Conservation (phyloP, 2,888 invertebrate genomes). For the Seira ritae region DNA sequence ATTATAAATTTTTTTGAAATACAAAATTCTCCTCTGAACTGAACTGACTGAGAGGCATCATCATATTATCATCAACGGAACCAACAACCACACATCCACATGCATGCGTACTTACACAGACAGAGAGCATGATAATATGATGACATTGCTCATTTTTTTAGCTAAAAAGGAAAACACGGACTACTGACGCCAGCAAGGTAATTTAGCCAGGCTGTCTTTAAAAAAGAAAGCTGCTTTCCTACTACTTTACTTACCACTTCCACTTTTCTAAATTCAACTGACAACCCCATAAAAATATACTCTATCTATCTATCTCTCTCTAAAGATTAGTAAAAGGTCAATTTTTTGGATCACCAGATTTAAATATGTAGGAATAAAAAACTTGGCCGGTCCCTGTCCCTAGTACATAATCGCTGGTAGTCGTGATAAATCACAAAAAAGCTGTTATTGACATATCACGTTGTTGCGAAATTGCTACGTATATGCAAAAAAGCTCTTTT, state of each 20-base stretch:
- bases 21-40: not conserved
- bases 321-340: slow-evolving; percentile 24
- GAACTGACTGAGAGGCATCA: too few relatives aligned
- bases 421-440: slow-evolving; percentile 38
- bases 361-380: not conserved
- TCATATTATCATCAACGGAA: too few relatives aligned
- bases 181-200: slow-evolving; percentile 60
- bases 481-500: too few relatives aligned
- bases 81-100: too few relatives aligned
- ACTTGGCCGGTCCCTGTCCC: too few relatives aligned
- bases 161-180: slow-evolving; percentile 17
- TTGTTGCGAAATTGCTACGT: slow-evolving; percentile 17
- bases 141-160: not conserved
- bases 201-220: slow-evolving; percentile 60
- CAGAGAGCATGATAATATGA: too few relatives aligned
- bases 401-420: too few relatives aligned
- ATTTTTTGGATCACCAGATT: slow-evolving; percentile 43
- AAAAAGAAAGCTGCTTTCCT: slow-evolving; percentile 54
- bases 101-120: too few relatives aligned
- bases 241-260: slow-evolving; percentile 24
- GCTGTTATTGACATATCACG: slow-evolving; percentile 35
- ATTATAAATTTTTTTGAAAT: not conserved
- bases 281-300: not conserved
- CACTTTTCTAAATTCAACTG: slow-evolving; percentile 24
- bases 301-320: too few relatives aligned